Evolutionary conservation across 2,888 invertebrate genomes (phyloP).

Genomic region (Polydrusus pterygomalis): DNA sequence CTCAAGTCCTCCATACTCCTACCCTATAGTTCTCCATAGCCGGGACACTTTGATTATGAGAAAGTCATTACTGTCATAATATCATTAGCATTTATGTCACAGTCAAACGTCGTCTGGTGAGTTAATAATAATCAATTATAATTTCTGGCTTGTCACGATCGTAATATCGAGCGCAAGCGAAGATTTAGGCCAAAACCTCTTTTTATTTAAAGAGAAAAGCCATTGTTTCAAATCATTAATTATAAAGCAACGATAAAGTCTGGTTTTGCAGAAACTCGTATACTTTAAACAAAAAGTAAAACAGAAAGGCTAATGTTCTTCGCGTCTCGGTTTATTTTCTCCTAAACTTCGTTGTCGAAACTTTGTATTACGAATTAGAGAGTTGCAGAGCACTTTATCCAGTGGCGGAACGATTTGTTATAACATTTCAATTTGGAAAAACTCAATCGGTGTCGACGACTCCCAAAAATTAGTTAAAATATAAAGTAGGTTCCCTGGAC

Average conservation of each 20-base stretch:
- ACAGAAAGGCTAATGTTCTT: slow-evolving; percentile 33
- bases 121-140: neutral
- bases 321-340: slow-evolving; percentile 31
- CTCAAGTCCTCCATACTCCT: no score
- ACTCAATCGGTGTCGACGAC: no score
- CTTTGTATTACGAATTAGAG: slow-evolving; percentile 36
- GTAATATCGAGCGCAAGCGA: neutral
- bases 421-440: no score
- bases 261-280: slow-evolving; percentile 22
- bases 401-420: neutral
- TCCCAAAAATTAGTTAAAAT: no score
- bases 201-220: slow-evolving; percentile 14
- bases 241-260: slow-evolving; percentile 33
- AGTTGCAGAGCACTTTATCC: slow-evolving; percentile 18
- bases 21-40: no score
- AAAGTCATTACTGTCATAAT: no score
- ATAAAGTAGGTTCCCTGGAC: no score
- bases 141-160: neutral
- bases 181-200: slow-evolving; percentile 11
- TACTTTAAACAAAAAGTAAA: slow-evolving; percentile 34
- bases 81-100: no score
- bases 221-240: slow-evolving; percentile 35
- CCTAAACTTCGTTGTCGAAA: slow-evolving; percentile 33
- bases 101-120: no score
- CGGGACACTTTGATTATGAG: no score